These are phyloP conservation scores for Vanessa atalanta DNA, from an alignment of 1,140 invertebrate species.

Conservation along the genomic window DNA sequence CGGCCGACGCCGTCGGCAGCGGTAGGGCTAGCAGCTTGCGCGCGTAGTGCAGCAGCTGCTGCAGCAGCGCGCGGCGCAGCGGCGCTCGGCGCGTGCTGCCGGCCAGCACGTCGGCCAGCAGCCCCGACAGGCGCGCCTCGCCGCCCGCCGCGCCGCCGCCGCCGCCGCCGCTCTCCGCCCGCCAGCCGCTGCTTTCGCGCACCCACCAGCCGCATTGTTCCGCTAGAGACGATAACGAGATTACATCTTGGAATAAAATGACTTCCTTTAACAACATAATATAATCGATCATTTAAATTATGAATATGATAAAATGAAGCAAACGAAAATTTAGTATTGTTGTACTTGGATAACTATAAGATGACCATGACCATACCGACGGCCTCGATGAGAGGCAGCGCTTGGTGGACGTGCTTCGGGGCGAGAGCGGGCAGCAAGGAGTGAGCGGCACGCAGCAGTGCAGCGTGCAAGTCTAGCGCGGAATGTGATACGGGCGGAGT, in stretches of 20 bases:
- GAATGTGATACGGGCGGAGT: slow-evolving; percentile 39
- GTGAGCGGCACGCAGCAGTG: slow-evolving; percentile 62
- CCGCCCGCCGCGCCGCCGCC: slow-evolving; percentile 36
- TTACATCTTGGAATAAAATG: neutral
- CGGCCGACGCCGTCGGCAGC: slow-evolving; percentile 52
- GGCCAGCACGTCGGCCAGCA: slow-evolving; percentile 68
- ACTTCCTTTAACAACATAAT: too few relatives aligned
- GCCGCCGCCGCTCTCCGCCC: slow-evolving; percentile 50
- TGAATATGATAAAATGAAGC: too few relatives aligned
- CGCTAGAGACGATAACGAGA: slow-evolving; percentile 40
- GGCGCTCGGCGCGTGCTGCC: slow-evolving; percentile 60
- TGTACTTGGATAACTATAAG: too few relatives aligned
- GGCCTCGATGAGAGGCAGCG: slow-evolving; percentile 56
- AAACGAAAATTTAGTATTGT: too few relatives aligned
- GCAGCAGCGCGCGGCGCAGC: slow-evolving; percentile 67
- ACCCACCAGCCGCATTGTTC: slow-evolving; percentile 61
- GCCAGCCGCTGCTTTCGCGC: slow-evolving; percentile 54
- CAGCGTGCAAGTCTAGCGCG: slow-evolving; percentile 66
- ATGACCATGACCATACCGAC: slow-evolving; percentile 50
- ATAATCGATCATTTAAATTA: too few relatives aligned
- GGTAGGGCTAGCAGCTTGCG: slow-evolving; percentile 86
- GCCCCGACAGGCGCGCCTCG: slow-evolving; percentile 63
- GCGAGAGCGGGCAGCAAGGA: slow-evolving; percentile 61
- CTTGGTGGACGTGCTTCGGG: slow-evolving; percentile 53
- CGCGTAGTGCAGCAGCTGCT: slow-evolving; percentile 73